These are phyloP conservation scores for Aspidiotus destructor DNA, from an alignment of 2,888 invertebrate species.

Conservation along the genomic window DNA sequence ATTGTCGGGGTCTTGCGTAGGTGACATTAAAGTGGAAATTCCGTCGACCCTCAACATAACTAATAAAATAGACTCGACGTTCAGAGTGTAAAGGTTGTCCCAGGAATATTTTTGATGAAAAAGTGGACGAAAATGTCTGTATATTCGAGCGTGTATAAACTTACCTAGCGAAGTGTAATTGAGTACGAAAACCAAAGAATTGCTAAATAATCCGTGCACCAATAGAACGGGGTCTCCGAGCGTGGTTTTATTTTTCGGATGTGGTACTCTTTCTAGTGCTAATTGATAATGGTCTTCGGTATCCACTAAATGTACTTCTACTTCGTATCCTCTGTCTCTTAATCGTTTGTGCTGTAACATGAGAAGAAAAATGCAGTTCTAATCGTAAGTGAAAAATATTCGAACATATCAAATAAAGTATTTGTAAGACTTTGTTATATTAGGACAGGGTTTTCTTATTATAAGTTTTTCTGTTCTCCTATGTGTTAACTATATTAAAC, in stretches of 20 bases:
- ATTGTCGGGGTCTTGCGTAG: too few relatives aligned
- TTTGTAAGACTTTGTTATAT: too few relatives aligned
- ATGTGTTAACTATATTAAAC: too few relatives aligned
- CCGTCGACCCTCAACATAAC: too few relatives aligned
- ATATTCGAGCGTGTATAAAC: background rate
- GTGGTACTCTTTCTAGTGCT: constrained; percentile 35
- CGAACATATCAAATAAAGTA: background rate
- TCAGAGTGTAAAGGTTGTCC: constrained; percentile 29
- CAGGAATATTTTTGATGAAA: background rate
- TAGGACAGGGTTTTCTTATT: too few relatives aligned
- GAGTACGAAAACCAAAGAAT: constrained; percentile 34
- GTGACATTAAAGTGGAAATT: too few relatives aligned
- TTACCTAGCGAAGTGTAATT: constrained; percentile 34
- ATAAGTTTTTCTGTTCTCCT: too few relatives aligned
- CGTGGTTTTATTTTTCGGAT: constrained; percentile 19
- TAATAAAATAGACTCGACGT: too few relatives aligned
- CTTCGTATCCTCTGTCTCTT: constrained; percentile 34
- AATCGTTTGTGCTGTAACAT: constrained; percentile 32
- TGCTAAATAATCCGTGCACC: constrained; percentile 35
- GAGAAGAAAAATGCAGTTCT: constrained; percentile 17
- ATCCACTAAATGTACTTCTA: constrained; percentile 33
- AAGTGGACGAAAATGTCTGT: background rate
- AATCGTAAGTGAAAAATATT: background rate
- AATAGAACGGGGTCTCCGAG: constrained; percentile 34
- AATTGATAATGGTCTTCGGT: constrained; percentile 34